phyloP scores from a whole-genome alignment of 2,797 vertebrate species.

The Lophotriccus pileatus region DNA sequence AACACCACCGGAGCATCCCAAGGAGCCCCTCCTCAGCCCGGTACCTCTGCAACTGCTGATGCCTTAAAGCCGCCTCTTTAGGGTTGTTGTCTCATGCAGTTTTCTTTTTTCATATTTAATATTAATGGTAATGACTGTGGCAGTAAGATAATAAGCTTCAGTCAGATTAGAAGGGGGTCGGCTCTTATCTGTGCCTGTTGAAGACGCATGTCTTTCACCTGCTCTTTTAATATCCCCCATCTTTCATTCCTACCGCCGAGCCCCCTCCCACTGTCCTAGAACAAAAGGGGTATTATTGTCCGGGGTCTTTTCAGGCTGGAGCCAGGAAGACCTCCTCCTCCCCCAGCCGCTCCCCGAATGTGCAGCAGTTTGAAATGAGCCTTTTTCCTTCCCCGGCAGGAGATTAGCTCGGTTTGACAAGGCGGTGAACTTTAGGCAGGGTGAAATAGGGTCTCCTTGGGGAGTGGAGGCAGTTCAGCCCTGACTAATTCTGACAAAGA shows the following conservation, averaged over 20 bases:
- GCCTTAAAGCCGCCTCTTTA: slow-evolving; percentile 33
- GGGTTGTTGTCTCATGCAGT: slow-evolving; percentile 68
- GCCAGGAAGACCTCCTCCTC: slow-evolving; percentile 75
- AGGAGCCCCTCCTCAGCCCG: background rate
- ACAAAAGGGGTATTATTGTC: slow-evolving; percentile 84
- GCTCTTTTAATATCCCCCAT: slow-evolving; percentile 81
- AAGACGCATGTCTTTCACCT: slow-evolving; percentile 83
- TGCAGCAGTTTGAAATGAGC: slow-evolving; percentile 74
- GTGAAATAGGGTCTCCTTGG: slow-evolving; percentile 73
- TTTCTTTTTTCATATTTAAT: slow-evolving; percentile 74
- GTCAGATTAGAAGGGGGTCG: slow-evolving; percentile 81
- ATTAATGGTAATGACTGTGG: slow-evolving; percentile 84
- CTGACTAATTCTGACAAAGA: slow-evolving; percentile 65
- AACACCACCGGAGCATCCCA: background rate
- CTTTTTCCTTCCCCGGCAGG: slow-evolving; percentile 74
- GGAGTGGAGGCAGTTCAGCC: slow-evolving; percentile 71
- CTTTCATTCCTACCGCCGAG: slow-evolving; percentile 76
- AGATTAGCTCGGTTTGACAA: slow-evolving; percentile 82
- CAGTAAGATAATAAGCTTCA: slow-evolving; percentile 81
- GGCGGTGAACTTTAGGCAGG: slow-evolving; percentile 79
- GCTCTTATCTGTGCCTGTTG: slow-evolving; percentile 79
- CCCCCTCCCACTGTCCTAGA: slow-evolving; percentile 79
- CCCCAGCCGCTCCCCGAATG: slow-evolving; percentile 51
- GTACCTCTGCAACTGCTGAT: background rate
- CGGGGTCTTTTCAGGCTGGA: slow-evolving; percentile 80